These are phyloP conservation scores for Acanthopleura granulata DNA, from an alignment of 2,888 invertebrate genomes.

Conservation along the genomic window DNA sequence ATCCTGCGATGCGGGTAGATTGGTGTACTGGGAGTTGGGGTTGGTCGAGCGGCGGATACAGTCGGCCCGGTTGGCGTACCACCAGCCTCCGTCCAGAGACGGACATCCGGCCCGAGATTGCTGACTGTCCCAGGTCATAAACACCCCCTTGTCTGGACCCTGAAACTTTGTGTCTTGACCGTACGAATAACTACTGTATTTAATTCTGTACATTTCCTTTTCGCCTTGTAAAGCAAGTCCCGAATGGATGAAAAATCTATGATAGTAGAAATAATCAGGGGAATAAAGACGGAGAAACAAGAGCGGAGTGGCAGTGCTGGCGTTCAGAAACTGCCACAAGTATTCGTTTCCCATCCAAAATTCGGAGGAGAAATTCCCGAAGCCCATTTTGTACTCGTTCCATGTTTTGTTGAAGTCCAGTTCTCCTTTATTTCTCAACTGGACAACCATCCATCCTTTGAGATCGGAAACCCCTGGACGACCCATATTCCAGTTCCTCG, in stretches of 20 bases:
- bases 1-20: background rate
- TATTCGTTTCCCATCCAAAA: background rate
- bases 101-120: background rate
- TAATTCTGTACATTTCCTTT: background rate
- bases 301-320: background rate
- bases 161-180: background rate
- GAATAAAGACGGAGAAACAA: background rate
- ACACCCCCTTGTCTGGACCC: background rate
- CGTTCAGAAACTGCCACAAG: background rate
- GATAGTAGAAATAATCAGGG: background rate
- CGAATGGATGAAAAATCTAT: background rate
- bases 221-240: background rate
- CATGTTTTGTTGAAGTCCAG: slow-evolving; percentile 1
- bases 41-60: background rate
- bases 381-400: slow-evolving; percentile 5
- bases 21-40: background rate
- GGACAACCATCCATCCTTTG: slow-evolving; percentile 7
- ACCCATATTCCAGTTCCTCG: slow-evolving; percentile 5
- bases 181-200: background rate
- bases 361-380: background rate
- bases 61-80: background rate
- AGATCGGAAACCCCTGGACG: background rate
- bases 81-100: background rate
- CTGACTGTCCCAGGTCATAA: slow-evolving; percentile 11
- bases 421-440: background rate